Base-by-base conservation (phyloP, 2,888 invertebrate species). In the Molanna angustata region DNA sequence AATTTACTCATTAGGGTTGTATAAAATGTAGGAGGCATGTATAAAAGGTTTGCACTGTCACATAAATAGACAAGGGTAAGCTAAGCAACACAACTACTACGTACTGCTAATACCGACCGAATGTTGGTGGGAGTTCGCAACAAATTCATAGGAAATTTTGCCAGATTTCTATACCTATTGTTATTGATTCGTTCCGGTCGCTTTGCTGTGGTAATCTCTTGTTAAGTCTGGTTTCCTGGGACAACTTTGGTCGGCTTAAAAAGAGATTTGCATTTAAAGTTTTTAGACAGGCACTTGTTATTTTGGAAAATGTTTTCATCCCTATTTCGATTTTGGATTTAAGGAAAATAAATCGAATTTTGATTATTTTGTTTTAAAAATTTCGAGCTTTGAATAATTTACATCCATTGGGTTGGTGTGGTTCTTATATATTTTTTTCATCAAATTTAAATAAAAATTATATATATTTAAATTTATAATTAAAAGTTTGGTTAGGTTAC, bases 161-260 rank as follows among this genome's bases (percentile, higher is more conserved):
- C 40, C 51, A 49, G 45, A 51, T 45, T 44, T 45, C 44, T 51
- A 51, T n/a, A n/a, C n/a, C n/a, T n/a, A n/a, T 51, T 27, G 44
- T 32, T 21, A 51, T 51, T 51, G 51, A 51, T 51, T 48, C 39
- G 44, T 45, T 50, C 39, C 31, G 44, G 44, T 22, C 1, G 19
- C 43, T 43, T 22, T 33, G n/a, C n/a, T n/a, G n/a, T n/a, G n/a
- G 43, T 50, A 50, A 50, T 50, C 49, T 43, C 43, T 43, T 35
- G 35, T 22, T 43, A 43, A 43, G 20, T 20, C 31, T 7, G 17
- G 17, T 17, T 39, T 21, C 22, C 48, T 48, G 11, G 13, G 33
- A 22, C 39, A 17, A 20, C 20, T 40, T 31, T 31, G 6, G 9
- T 16, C 19, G 19, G 13, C 21, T 46, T 21, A 35, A 13, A 19